Evolutionary conservation across 2,797 vertebrate genomes (phyloP), one percentile per base, ranked within the genome.

Genomic region (Myotis myotis): DNA sequence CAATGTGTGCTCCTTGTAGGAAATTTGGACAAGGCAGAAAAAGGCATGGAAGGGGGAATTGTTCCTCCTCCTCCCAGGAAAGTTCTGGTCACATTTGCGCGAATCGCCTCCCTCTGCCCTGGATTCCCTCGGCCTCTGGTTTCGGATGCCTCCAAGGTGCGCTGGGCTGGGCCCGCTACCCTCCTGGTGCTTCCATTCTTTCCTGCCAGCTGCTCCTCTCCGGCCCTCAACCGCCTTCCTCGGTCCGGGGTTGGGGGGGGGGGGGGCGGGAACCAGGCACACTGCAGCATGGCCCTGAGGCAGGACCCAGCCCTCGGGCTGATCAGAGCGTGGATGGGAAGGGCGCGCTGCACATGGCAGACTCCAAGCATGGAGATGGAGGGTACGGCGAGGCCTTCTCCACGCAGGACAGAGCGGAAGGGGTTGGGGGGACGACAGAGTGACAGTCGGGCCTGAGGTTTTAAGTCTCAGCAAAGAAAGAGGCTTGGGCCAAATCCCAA

Each of bases 221-320:
- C 8, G 22, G 38, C 25, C 20, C 19, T 16, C 0, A 2, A n/a
- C 68, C 1, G 2, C 76, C 62, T 78, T 74, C 57, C 93, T 36
- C 47, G 36, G 9, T 44, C 41, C 41, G 41, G 41, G 41, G 41
- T 10, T 10, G 41, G 41, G 9, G 8, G 41, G 41, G 38, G 38
- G 7, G 36, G 84, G 60, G 66, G n/a, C n/a, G n/a, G n/a, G 66
- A 41, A 53, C n/a, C 9, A 8, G 53, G 38, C 53, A 53, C 10
- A 16, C 25, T 0, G 38, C 72, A 16, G 23, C 9, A 8, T 23
- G 3, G n/a, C n/a, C 49, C 23, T 12, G 6, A 0, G 38, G 62
- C 76, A n/a, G 66, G 66, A 79, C 71, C 36, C 16, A 1, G 19
- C 53, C 68, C 23, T 20, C 17, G 1, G 23, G 71, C 66, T 6